Conservation (phyloP, 2,797 vertebrate genomes). For the Sebastes dallii region DNA sequence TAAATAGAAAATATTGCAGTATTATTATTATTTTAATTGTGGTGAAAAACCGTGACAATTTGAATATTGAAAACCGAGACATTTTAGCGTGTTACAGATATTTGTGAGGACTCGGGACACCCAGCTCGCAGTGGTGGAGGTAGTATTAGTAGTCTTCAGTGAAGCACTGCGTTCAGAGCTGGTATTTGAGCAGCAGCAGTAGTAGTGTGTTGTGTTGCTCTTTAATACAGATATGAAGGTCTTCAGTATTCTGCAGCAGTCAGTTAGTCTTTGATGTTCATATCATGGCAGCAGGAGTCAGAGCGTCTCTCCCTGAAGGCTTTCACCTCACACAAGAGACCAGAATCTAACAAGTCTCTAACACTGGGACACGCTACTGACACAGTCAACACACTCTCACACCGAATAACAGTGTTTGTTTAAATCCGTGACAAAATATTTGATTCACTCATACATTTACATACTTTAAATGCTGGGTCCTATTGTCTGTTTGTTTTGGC, state of each 20-base stretch:
- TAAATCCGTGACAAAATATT: constrained; percentile 1
- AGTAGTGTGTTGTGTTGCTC: neutral
- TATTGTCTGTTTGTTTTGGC: neutral
- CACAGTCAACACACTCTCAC: constrained; percentile 2
- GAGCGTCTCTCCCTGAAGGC: constrained; percentile 1
- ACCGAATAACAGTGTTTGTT: neutral
- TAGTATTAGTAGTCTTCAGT: neutral
- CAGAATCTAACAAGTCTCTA: neutral
- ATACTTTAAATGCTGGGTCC: neutral
- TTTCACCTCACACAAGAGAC: constrained; percentile 12
- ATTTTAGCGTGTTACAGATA: too few relatives aligned
- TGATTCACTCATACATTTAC: neutral
- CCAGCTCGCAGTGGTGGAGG: neutral
- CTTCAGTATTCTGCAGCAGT: constrained; percentile 7
- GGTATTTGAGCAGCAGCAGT: neutral
- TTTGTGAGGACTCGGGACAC: too few relatives aligned
- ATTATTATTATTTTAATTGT: too few relatives aligned
- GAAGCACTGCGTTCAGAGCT: neutral
- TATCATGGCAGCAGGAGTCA: constrained; percentile 23
- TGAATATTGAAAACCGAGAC: too few relatives aligned
- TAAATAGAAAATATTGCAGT: too few relatives aligned
- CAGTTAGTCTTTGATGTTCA: constrained; percentile 42
- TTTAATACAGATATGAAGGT: neutral
- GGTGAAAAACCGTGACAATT: too few relatives aligned
- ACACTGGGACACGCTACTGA: neutral